Conservation (phyloP, 2,113 vertebrate species). For the Pachycephala philippinensis region DNA sequence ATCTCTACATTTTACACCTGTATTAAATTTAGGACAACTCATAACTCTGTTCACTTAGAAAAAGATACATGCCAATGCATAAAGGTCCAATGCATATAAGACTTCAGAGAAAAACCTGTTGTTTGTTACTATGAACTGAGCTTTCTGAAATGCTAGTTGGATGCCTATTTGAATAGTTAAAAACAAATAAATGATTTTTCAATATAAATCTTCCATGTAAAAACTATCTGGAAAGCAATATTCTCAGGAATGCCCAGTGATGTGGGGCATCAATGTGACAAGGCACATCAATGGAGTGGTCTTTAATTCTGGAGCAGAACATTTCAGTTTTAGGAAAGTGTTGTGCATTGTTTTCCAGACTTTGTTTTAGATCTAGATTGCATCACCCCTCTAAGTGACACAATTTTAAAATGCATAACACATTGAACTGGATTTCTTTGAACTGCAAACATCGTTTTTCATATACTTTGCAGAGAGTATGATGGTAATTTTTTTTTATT, state of each 20-base stretch:
- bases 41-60: neutral
- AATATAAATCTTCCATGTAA: neutral
- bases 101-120: neutral
- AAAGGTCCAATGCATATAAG: neutral
- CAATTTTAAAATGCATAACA: neutral
- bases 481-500: neutral
- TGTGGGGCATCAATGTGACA: neutral
- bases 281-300: neutral
- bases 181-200: neutral
- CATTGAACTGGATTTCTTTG: neutral
- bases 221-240: neutral
- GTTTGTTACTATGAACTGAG: neutral
- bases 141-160: neutral
- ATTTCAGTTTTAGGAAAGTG: neutral
- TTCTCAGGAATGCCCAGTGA: neutral
- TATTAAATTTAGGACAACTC: neutral
- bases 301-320: neutral
- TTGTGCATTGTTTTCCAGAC: neutral
- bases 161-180: neutral
- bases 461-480: neutral
- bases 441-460: neutral
- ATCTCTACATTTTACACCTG: neutral
- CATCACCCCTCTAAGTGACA: neutral
- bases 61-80: neutral
- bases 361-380: neutral